A percentile compares a stretch with the other conserved stretches of the same genome.
Conservation (phyloP, 2,113 vertebrate species). For the Eleginops maclovinus region DNA sequence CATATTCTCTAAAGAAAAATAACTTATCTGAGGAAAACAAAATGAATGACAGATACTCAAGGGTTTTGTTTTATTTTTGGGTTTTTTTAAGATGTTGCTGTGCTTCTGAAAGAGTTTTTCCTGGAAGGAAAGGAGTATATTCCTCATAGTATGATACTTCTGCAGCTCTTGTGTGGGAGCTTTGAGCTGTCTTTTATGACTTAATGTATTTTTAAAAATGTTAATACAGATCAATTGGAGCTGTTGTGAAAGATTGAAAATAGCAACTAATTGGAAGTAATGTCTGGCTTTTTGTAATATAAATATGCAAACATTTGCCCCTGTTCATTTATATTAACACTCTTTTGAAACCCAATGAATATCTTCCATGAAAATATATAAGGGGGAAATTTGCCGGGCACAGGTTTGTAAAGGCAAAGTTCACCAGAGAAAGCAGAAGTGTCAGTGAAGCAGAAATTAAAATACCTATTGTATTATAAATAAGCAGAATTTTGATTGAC, state of each 20-base stretch:
- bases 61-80: too few relatives aligned
- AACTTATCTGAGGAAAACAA: not conserved
- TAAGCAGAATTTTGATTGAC: not conserved
- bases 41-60: too few relatives aligned
- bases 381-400: not conserved
- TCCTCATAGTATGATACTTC: conserved; percentile 8
- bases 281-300: not conserved
- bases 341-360: not conserved
- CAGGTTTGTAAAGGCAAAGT: not conserved
- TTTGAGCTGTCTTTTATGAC: conserved; percentile 40
- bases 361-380: not conserved
- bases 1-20: not conserved
- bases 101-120: not conserved
- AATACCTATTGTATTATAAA: not conserved
- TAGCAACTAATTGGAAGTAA: conserved; percentile 12
- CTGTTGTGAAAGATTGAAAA: conserved; percentile 20
- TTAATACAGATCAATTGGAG: conserved; percentile 37
- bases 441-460: conserved; percentile 8
- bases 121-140: conserved; percentile 11
- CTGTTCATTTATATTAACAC: not conserved
- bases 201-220: conserved; percentile 39
- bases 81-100: not conserved
- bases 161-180: conserved; percentile 37
- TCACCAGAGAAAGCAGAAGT: not conserved
- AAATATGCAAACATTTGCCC: not conserved